A percentile compares a stretch with the other conserved stretches of the same genome.
phyloP scores from a whole-genome alignment of 2,797 vertebrate genomes.

The Liparis tanakae region DNA sequence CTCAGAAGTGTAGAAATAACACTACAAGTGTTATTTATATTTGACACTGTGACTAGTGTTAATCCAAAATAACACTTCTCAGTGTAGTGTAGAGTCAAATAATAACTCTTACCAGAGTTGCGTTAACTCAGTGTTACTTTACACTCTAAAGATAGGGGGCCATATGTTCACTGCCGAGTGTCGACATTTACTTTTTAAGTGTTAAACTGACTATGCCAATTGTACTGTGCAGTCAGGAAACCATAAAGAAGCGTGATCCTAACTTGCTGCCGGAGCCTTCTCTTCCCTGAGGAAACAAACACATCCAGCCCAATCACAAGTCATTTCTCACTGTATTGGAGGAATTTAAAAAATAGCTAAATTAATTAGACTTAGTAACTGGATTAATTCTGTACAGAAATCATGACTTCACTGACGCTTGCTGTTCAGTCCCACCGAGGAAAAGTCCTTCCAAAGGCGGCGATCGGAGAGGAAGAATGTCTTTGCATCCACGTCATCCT shows the following conservation, averaged over 20 bases:
- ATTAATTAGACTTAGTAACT: neutral
- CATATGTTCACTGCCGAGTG: too few species aligned
- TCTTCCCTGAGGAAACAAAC: slow-evolving; percentile 2
- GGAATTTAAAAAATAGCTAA: neutral
- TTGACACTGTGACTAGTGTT: too few species aligned
- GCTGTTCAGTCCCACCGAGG: slow-evolving; percentile 7
- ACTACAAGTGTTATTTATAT: too few species aligned
- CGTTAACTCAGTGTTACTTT: too few species aligned
- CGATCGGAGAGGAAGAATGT: slow-evolving; percentile 24
- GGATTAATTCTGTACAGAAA: neutral
- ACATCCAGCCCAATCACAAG: slow-evolving; percentile 6
- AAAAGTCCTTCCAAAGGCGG: slow-evolving; percentile 17
- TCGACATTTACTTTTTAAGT: too few species aligned
- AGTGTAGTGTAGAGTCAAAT: too few species aligned
- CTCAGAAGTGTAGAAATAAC: too few species aligned
- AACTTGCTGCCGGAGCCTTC: slow-evolving; percentile 18
- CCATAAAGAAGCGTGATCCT: slow-evolving; percentile 14
- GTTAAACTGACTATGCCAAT: too few species aligned
- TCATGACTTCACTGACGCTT: slow-evolving; percentile 3
- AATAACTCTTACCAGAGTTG: too few species aligned
- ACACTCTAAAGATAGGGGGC: too few species aligned
- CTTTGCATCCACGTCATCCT: slow-evolving; percentile 30
- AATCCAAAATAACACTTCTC: too few species aligned
- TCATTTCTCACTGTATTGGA: slow-evolving; percentile 14
- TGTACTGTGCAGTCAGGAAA: neutral